Conservation (phyloP, 2,888 invertebrate genomes). For the Apeira syringaria region DNA sequence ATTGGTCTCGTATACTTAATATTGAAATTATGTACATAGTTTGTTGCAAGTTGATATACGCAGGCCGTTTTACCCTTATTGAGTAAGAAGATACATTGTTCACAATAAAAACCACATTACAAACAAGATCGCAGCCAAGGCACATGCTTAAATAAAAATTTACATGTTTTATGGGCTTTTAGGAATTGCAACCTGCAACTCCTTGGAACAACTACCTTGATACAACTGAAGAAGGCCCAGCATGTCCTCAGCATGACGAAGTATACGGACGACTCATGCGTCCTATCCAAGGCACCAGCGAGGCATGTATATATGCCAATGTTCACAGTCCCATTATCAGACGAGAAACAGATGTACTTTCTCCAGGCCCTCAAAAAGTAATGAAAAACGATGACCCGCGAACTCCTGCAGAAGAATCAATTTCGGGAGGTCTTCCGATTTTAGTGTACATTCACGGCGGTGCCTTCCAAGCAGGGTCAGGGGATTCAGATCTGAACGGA, state of each 20-base stretch:
- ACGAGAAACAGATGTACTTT: not conserved
- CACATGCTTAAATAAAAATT: no score
- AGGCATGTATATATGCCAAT: slow-evolving; percentile 58
- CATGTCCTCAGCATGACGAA: slow-evolving; percentile 82
- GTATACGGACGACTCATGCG: slow-evolving; percentile 43
- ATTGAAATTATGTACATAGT: no score
- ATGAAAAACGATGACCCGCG: not conserved
- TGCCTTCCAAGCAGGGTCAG: slow-evolving; percentile 45
- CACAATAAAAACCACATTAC: no score
- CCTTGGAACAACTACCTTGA: slow-evolving; percentile 75
- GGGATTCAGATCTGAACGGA: slow-evolving; percentile 42
- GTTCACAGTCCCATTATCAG: slow-evolving; percentile 46
- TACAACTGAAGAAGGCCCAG: slow-evolving; percentile 79
- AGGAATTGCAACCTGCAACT: slow-evolving; percentile 75
- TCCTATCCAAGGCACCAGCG: slow-evolving; percentile 38
- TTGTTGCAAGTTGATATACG: no score
- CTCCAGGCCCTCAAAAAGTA: no score
- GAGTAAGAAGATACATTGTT: no score
- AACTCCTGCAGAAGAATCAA: no score
- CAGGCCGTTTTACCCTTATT: no score
- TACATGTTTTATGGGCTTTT: slow-evolving; percentile 26
- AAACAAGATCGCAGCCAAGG: no score
- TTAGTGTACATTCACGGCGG: slow-evolving; percentile 67
- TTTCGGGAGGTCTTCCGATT: slow-evolving; percentile 47
- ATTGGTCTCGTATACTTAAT: no score